A percentile compares a stretch with the other conserved stretches of the same genome.
phyloP scores from a whole-genome alignment of 2,113 vertebrate genomes.

The Chamaetylas fuelleborni region DNA sequence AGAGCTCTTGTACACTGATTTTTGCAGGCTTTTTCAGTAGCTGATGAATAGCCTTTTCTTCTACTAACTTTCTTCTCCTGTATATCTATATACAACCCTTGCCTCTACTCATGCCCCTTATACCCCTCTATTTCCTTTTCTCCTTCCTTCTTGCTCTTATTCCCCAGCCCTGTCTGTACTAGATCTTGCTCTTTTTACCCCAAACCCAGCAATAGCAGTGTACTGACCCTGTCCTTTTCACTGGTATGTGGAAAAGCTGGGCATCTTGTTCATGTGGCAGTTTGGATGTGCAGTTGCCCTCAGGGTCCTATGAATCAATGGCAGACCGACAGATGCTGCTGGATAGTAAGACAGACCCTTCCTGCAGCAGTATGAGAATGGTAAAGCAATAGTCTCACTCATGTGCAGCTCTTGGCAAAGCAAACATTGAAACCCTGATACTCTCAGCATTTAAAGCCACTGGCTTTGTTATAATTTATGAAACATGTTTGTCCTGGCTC shows the following conservation, averaged over 20 bases:
- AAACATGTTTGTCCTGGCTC: conserved; percentile 25
- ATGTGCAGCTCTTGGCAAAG: background rate
- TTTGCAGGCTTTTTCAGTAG: background rate
- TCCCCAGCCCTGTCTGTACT: background rate
- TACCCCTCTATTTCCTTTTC: background rate
- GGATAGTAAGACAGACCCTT: background rate
- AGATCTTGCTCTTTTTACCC: background rate
- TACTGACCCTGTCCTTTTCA: background rate
- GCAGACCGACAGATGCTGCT: background rate
- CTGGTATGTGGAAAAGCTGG: background rate
- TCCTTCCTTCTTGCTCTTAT: background rate
- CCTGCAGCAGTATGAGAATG: background rate
- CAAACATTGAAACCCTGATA: background rate
- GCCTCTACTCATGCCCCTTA: background rate
- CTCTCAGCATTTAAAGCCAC: background rate
- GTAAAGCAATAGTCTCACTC: background rate
- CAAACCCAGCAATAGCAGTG: background rate
- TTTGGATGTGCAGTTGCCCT: background rate
- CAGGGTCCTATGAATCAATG: background rate
- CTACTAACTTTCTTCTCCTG: background rate
- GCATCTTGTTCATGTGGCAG: background rate
- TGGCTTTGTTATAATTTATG: background rate
- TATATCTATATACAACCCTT: background rate
- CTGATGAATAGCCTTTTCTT: background rate
- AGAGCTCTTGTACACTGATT: background rate